phyloP scores from a whole-genome alignment of 2,888 invertebrate genomes.

The Drosophila emarginata region DNA sequence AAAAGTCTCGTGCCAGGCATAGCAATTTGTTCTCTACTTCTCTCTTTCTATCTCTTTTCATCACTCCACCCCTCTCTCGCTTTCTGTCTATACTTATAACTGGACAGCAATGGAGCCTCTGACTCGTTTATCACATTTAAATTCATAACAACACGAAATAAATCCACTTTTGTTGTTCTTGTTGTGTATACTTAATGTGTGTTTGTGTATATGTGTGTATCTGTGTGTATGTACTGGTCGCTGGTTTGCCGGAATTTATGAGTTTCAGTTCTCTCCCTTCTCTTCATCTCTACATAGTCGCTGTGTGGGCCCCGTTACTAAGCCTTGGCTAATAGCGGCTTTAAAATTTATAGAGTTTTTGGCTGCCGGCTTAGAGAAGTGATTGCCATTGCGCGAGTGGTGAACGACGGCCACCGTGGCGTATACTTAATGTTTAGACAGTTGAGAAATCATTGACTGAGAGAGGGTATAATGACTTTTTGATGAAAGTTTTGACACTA shows the following conservation, averaged over 20 bases:
- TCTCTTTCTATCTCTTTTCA: neutral
- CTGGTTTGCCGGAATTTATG: conserved; percentile 60
- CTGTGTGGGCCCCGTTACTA: conserved; percentile 50
- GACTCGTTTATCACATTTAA: conserved; percentile 70
- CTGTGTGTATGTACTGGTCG: conserved; percentile 10
- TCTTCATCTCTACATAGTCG: conserved; percentile 9
- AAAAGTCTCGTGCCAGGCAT: conserved; percentile 53
- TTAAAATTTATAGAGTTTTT: conserved; percentile 74
- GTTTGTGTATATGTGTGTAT: neutral
- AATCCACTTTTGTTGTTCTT: conserved; percentile 32
- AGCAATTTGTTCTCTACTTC: conserved; percentile 38
- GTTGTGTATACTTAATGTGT: neutral
- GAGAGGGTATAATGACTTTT: conserved; percentile 13
- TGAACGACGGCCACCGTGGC: neutral
- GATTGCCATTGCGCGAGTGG: conserved; percentile 40
- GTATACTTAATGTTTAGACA: conserved; percentile 49
- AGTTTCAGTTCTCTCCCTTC: conserved; percentile 16
- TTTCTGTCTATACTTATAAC: conserved; percentile 12
- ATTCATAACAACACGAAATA: conserved; percentile 59
- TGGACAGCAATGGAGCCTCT: conserved; percentile 10
- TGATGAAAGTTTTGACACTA: conserved; percentile 1
- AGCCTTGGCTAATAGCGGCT: conserved; percentile 72
- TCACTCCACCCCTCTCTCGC: neutral
- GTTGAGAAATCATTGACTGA: neutral
- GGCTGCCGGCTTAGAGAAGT: conserved; percentile 59